Evolutionary conservation across 2,888 invertebrate species (phyloP), one percentile per base, ranked within the genome.

Genomic region (Cyclophora punctaria): DNA sequence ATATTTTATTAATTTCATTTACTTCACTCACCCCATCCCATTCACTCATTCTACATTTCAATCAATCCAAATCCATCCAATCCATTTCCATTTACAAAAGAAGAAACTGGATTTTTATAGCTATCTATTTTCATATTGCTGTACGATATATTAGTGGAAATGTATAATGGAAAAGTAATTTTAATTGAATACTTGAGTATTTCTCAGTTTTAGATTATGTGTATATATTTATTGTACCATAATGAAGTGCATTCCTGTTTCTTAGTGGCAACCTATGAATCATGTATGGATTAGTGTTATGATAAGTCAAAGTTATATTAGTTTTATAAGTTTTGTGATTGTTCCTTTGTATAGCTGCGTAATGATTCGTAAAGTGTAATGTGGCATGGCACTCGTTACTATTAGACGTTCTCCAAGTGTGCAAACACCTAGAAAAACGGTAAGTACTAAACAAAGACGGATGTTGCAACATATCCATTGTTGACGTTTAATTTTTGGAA

Each of bases 301-400:
- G 80, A 73, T 80, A 79, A 71, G 75, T 80, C 77, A 71, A 71
- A 78, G 58, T 66, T 57, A 52, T 50, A 77, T 74, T 44, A 44
- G 20, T 78, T 75, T 68, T 75, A 67, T 79, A 68, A 76, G 78
- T 81, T 83, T 83, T 85, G 83, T 83, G 83, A 80, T 80, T 81
- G 80, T 79, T 57, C 68, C 75, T 73, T 76, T 81, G 57, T 55
- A 62, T 67, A 75, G 73, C 77, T 73, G 69, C 75, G 80, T 78
- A 79, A 85, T 85, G 83, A 76, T 78, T 80, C 69, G 75, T 71
- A 80, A 78, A 74, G 72, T 75, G 69, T 80, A 78, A 78, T 84
- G 84, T 88, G 87, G 80, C 78, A 88, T 88, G 88, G 88, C 88
- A 81, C 86, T 88, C 71, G 86, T 88, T 75, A 87, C 86, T 67